phyloP scores from a whole-genome alignment of 2,113 vertebrate species.

The Aplodontia rufa region DNA sequence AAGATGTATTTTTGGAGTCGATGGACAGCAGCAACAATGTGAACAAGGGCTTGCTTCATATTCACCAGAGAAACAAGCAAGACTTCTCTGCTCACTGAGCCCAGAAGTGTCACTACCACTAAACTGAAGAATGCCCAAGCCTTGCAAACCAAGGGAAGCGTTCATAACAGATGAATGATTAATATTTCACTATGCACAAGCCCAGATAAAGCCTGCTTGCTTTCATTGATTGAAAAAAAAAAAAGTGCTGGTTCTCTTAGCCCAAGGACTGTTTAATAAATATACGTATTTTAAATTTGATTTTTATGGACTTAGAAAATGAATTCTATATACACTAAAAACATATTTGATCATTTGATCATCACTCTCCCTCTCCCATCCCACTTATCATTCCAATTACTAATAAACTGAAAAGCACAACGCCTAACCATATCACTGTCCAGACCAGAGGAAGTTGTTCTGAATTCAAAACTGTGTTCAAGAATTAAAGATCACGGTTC shows the following conservation, averaged over 20 bases:
- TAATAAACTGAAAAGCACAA: neutral
- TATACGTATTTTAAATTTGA: constrained; percentile 1
- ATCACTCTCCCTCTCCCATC: neutral
- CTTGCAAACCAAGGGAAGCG: neutral
- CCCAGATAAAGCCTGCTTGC: neutral
- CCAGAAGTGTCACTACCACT: neutral
- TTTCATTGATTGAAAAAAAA: neutral
- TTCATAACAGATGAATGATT: neutral
- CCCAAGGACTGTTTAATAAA: neutral
- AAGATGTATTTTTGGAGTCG: neutral
- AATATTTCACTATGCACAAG: neutral
- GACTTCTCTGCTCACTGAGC: neutral
- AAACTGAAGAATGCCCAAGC: neutral
- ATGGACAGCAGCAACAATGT: neutral
- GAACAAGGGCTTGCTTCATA: neutral
- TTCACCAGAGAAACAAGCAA: constrained; percentile 18
- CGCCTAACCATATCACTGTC: neutral
- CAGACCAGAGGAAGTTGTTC: neutral
- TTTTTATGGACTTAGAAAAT: neutral
- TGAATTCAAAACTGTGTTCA: neutral
- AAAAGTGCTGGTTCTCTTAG: neutral
- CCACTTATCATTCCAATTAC: neutral
- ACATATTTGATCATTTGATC: neutral
- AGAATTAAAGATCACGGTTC: neutral
- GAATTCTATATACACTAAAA: constrained; percentile 21